Evolutionary conservation across 1,140 invertebrate species (phyloP).

Genomic region (Cotesia typhae): DNA sequence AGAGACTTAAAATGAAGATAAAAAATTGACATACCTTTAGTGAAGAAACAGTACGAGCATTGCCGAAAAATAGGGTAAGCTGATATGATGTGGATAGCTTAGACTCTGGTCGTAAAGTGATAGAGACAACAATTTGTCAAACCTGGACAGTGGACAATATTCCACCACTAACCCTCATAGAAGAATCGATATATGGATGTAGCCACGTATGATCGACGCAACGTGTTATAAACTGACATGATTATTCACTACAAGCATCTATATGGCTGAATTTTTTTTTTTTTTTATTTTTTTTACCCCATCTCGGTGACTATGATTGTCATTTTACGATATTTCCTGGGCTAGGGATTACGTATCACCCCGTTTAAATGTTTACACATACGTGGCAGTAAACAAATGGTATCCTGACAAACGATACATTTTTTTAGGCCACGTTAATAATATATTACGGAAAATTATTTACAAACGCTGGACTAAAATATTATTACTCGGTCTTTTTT

Average conservation of each 20-base stretch:
- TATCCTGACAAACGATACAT: neutral
- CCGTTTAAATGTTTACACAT: neutral
- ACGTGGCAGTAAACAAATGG: neutral
- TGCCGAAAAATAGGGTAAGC: neutral
- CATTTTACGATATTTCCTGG: neutral
- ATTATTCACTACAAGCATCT: slow-evolving; percentile 8
- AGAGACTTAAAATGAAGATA: neutral
- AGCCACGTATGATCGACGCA: slow-evolving; percentile 50
- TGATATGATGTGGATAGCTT: neutral
- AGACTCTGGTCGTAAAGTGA: slow-evolving; percentile 24
- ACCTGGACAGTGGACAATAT: slow-evolving; percentile 41
- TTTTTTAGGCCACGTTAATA: slow-evolving; percentile 6
- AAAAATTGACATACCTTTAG: neutral
- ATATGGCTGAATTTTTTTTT: neutral
- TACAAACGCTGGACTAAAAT: neutral
- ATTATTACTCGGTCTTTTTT: too few relatives aligned
- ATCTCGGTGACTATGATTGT: neutral
- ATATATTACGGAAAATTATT: slow-evolving; percentile 13
- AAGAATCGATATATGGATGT: slow-evolving; percentile 61
- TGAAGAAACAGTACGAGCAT: too few relatives aligned
- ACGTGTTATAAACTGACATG: slow-evolving; percentile 34
- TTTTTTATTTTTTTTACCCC: neutral
- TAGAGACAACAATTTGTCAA: slow-evolving; percentile 48
- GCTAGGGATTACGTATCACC: neutral
- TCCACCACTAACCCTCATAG: slow-evolving; percentile 58